Evolutionary conservation across 2,797 vertebrate species (phyloP).

Genomic region (Allobates femoralis): DNA sequence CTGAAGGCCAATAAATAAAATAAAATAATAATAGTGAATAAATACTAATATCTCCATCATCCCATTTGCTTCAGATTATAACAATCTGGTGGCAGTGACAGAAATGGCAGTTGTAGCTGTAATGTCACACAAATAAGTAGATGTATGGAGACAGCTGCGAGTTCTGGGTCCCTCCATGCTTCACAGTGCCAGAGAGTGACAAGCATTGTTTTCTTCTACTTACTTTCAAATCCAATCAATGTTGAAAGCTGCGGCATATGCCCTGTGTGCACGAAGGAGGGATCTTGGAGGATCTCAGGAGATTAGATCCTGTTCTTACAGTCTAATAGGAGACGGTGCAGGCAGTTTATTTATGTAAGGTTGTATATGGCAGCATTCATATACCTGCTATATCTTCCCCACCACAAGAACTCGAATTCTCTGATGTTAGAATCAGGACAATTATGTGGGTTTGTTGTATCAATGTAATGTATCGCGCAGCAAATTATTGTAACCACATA

Average conservation of each 20-base stretch:
- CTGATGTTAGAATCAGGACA: neutral
- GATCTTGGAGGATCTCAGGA: constrained; percentile 27
- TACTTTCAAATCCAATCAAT: constrained; percentile 49
- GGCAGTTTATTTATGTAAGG: constrained; percentile 39
- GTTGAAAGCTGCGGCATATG: constrained; percentile 41
- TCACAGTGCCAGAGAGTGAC: constrained; percentile 24
- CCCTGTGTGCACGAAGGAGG: constrained; percentile 27
- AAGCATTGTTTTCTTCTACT: constrained; percentile 45
- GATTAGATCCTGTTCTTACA: constrained; percentile 43
- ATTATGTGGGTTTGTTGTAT: constrained; percentile 35
- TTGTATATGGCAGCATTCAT: constrained; percentile 15
- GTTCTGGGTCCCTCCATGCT: constrained; percentile 31
- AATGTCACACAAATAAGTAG: constrained; percentile 31
- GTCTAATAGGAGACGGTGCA: constrained; percentile 15
- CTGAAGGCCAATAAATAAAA: too few relatives aligned
- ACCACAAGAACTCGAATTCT: constrained; percentile 11
- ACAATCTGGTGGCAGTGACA: constrained; percentile 5
- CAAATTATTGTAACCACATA: constrained; percentile 33
- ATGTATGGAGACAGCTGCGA: constrained; percentile 40
- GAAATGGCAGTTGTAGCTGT: constrained; percentile 13
- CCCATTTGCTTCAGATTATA: constrained; percentile 1
- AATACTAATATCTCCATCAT: constrained; percentile 16
- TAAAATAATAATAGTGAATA: too few relatives aligned
- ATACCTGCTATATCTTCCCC: neutral
- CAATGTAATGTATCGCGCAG: constrained; percentile 7